Evolutionary conservation across 2,113 vertebrate genomes (phyloP).

Genomic region (Nicator chloris): DNA sequence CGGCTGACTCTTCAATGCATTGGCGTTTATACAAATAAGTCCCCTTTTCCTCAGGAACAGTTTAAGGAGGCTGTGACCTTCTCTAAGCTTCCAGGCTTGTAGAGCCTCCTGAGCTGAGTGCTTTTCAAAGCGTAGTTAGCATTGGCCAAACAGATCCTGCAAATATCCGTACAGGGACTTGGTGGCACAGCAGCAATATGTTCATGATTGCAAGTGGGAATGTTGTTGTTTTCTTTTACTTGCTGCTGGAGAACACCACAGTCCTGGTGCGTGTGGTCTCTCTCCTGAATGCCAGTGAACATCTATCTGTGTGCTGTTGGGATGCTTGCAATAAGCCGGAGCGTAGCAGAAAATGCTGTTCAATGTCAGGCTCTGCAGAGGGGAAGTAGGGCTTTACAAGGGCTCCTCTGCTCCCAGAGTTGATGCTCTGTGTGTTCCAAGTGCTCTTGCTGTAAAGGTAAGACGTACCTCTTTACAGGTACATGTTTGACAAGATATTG

Average conservation of each 20-base stretch:
- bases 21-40: background rate
- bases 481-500: background rate
- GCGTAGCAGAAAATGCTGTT: background rate
- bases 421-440: background rate
- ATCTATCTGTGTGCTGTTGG: background rate
- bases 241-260: background rate
- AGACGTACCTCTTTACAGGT: background rate
- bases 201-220: background rate
- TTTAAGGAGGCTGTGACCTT: background rate
- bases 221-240: background rate
- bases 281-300: background rate
- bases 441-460: background rate
- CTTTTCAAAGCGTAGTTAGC: background rate
- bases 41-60: background rate
- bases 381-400: background rate
- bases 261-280: accelerated
- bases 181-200: background rate
- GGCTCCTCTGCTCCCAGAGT: background rate
- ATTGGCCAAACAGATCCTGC: background rate
- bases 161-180: background rate
- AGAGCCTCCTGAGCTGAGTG: background rate
- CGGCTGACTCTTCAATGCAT: background rate
- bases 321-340: background rate
- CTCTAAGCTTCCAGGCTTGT: background rate
- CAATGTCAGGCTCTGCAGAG: background rate